Evolutionary conservation across 2,888 invertebrate species (phyloP), one percentile per base, ranked within the genome.

Genomic region (Dicroscelio sp.): DNA sequence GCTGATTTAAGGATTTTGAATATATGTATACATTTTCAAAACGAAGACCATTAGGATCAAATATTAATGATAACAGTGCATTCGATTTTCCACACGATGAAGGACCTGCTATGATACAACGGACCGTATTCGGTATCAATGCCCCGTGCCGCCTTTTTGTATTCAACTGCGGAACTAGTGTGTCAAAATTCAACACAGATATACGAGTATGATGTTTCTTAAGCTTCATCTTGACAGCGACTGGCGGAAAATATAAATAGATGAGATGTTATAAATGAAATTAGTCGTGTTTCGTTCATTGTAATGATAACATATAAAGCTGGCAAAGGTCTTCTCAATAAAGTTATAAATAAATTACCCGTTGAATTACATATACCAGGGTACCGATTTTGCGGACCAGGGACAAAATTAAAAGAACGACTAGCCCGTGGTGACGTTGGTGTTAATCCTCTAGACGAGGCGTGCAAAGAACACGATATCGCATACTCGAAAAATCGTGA

Each of bases 1-100:
- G 93, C 63, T 86, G 86, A 63, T 63, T 48, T 38, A 71, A 55
- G 25, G 79, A 80, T 73, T 91, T 96, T 10, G 80, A 86, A 95
- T 92, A 96, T n/a, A 96, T 84, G 86, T 96, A 97, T 55, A 97
- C 86, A 92, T 96, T 96, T 93, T 95, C 90, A 93, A 96, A 96
- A 90, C 93, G 89, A 43, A 96, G 83, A 8, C 96, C 96, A 90
- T 96, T 96, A 14, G 94, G 93, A 90, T 95, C 92, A 43, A 93
- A 89, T 35, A 96, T 88, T 80, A 96, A 93, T 80, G 93, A 92
- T 4, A 96, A 65, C 84, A 96, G 92, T 4, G 95, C 91, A 86
- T 96, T 96, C 8, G 96, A 96, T 93, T 97, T 96, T 1, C 96
- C 96, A 90, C 95, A 96, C 80, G 95, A 95, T 25, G 95, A 95